Conservation (phyloP, 2,888 invertebrate genomes). For the Eristalis tenax region DNA sequence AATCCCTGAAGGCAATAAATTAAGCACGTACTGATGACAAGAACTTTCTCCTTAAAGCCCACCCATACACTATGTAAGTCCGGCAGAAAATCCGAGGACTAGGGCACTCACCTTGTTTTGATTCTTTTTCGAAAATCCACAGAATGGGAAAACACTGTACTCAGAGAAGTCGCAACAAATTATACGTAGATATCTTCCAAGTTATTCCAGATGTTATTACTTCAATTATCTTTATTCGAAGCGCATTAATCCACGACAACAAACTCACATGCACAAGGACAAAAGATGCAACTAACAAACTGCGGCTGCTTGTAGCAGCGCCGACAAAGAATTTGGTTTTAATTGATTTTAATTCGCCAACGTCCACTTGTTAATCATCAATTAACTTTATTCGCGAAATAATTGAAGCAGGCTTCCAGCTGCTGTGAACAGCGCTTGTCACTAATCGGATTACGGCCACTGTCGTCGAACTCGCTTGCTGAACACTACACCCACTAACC, state of each 20-base stretch:
- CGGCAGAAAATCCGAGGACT: background rate
- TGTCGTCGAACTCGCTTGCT: background rate
- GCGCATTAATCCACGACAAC: slow-evolving; percentile 13
- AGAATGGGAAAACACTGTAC: background rate
- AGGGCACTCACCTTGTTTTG: background rate
- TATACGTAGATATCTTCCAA: background rate
- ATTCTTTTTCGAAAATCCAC: background rate
- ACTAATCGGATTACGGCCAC: slow-evolving; percentile 38
- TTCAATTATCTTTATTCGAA: slow-evolving; percentile 29
- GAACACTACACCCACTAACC: background rate
- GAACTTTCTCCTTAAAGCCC: slow-evolving; percentile 29
- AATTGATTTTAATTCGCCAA: slow-evolving; percentile 58
- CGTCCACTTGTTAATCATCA: slow-evolving; percentile 38
- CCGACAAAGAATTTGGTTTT: slow-evolving; percentile 14
- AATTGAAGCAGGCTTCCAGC: slow-evolving; percentile 9
- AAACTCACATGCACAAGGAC: slow-evolving; percentile 5
- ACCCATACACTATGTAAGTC: background rate
- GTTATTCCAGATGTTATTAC: background rate
- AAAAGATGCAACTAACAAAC: background rate
- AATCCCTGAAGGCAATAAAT: slow-evolving; percentile 54
- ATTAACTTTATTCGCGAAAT: slow-evolving; percentile 33
- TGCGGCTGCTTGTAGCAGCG: background rate
- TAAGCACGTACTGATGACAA: slow-evolving; percentile 60
- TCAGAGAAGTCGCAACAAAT: background rate
- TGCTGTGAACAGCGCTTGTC: slow-evolving; percentile 32